Base-by-base conservation (phyloP, 1,140 invertebrate genomes). In the Hyles vespertilio region DNA sequence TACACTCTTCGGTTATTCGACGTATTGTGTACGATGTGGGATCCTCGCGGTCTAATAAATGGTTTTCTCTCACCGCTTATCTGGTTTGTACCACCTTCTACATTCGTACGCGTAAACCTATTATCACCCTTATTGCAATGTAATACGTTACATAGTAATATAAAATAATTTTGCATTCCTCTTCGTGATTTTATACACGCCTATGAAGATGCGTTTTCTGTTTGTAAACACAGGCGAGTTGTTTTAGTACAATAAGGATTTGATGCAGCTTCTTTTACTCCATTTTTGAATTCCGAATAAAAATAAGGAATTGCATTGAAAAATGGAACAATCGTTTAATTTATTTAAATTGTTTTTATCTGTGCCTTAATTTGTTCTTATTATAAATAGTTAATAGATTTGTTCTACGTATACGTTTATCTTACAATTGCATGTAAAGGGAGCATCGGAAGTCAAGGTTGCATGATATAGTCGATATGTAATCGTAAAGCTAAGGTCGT, bases 171-270 rank as follows among this genome's bases (percentile, higher is more conserved):
- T n/a, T 48, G 46, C 5, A 2, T 48, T 48, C 46, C 7, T 4
- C 36, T 40, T 40, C 36, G 36, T 40, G 36, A 40, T 40, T 40
- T 40, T 40, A 5, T 40, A 40, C 36, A 40, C 36, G 36, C 36
- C 11, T 43, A 47, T 22, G 45, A 8, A 48, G 54, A 34, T 47
- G 34, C 52, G 8, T 54, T 45, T 47, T n/a, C 46, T 51, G 44
- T 59, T 55, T 64, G 59, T 61, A 67, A 69, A 58, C 46, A 71
- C 67, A 63, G 56, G 60, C 63, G 65, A 65, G 67, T 65, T 56
- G 59, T 46, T 47, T 22, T 51, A 22, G 8, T 32, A 12, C 34
- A 54, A 49, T 5, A 33, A 48, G 5, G 40, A 4, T 12, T 59
- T 50, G 43, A 36, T 52, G 0, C 51, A 34, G 34, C 50, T 40